These are phyloP conservation scores for Smittia sp. DNA, from an alignment of 2,888 invertebrate species.

Conservation along the genomic window DNA sequence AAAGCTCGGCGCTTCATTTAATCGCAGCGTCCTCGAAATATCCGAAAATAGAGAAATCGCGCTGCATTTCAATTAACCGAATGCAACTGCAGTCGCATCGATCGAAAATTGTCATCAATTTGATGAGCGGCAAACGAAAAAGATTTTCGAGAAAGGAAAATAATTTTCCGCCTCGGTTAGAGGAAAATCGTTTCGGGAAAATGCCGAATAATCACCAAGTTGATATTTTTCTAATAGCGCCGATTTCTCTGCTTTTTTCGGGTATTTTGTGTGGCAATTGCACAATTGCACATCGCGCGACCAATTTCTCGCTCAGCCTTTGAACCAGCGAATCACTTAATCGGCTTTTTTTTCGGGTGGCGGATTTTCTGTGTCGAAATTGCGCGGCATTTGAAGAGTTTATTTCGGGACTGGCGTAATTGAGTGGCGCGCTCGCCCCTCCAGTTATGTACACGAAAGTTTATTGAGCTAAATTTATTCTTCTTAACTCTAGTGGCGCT, in stretches of 20 bases:
- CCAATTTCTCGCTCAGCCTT: neutral
- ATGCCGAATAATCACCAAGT: neutral
- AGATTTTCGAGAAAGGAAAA: neutral
- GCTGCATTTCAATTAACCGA: neutral
- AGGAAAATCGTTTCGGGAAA: neutral
- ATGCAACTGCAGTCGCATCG: neutral
- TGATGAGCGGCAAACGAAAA: neutral
- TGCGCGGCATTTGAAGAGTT: neutral
- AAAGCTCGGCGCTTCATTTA: neutral
- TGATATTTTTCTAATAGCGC: neutral
- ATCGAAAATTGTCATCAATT: conserved; percentile 33
- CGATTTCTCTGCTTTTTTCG: neutral
- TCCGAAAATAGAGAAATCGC: neutral
- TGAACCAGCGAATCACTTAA: neutral
- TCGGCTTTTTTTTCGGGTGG: neutral
- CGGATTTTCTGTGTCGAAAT: neutral
- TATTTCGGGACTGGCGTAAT: neutral
- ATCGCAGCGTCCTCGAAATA: neutral
- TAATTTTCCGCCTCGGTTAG: neutral
- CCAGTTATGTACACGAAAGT: neutral
- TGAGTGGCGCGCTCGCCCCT: neutral
- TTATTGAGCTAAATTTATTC: neutral
- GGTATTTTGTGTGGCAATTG: conserved; percentile 15
- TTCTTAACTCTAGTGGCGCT: neutral
- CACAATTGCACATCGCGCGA: conserved; percentile 6